Percentiles rank a stretch among this genome's conserved stretches.
These are phyloP conservation scores for Murina feae DNA, from an alignment of 2,113 vertebrate species.

Conservation along the genomic window DNA sequence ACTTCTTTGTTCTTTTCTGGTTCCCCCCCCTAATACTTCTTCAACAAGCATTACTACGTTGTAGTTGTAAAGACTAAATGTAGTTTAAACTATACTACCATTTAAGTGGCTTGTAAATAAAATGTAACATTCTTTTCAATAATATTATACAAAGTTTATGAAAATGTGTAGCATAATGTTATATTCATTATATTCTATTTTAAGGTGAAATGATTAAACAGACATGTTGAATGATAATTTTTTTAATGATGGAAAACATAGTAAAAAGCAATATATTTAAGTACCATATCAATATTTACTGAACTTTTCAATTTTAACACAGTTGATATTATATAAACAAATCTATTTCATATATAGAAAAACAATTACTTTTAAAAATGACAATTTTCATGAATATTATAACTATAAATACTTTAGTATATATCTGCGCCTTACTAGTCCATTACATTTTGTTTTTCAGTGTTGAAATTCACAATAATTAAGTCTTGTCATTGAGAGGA, in stretches of 20 bases:
- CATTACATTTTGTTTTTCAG: constrained; percentile 23
- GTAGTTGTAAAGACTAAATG: neutral
- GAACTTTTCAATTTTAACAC: constrained; percentile 45
- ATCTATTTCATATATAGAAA: constrained; percentile 23
- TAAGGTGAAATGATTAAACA: constrained; percentile 58
- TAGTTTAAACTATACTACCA: constrained; percentile 3
- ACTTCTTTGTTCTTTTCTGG: neutral
- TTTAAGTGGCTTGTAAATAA: constrained; percentile 20
- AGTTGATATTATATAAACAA: constrained; percentile 49
- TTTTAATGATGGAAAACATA: constrained; percentile 46
- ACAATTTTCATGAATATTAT: neutral
- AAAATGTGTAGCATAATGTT: neutral
- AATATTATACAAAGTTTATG: neutral
- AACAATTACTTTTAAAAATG: constrained; percentile 24
- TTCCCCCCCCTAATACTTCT: neutral
- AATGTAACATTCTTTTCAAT: constrained; percentile 22
- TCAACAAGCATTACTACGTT: neutral
- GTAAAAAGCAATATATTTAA: constrained; percentile 35
- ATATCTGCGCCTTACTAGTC: neutral
- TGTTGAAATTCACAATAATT: constrained; percentile 26
- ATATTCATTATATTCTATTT: constrained; percentile 25
- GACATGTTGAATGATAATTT: constrained; percentile 36
- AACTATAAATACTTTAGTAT: constrained; percentile 20
- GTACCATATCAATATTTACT: constrained; percentile 31
- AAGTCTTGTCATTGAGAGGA: constrained; percentile 14